Evolutionary conservation across 2,888 invertebrate species (phyloP).

Genomic region (Drosophila formosana): DNA sequence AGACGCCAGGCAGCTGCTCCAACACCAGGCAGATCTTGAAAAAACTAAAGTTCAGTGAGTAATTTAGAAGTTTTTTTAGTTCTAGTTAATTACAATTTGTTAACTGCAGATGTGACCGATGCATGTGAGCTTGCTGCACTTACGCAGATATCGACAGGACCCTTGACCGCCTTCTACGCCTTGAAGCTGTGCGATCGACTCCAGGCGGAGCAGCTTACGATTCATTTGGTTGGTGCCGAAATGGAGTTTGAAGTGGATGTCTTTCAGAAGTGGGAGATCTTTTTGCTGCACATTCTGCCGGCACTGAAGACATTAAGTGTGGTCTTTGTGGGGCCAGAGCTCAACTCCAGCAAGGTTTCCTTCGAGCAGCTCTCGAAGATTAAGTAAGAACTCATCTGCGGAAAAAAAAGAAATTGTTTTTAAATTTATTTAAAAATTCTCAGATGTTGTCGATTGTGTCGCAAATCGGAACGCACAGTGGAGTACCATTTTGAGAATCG

Average conservation of each 20-base stretch:
- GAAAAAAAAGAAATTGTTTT: not conserved
- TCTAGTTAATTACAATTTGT: not conserved
- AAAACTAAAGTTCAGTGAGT: slow-evolving; percentile 75
- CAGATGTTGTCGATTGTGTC: slow-evolving; percentile 87
- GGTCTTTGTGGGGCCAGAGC: slow-evolving; percentile 89
- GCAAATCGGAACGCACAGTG: slow-evolving; percentile 86
- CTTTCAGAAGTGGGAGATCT: slow-evolving; percentile 90
- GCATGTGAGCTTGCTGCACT: slow-evolving; percentile 88
- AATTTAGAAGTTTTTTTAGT: not conserved
- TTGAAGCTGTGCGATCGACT: slow-evolving; percentile 84
- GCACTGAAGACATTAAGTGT: slow-evolving; percentile 86
- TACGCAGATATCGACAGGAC: slow-evolving; percentile 89
- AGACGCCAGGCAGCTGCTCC: slow-evolving; percentile 70
- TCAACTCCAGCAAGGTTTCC: slow-evolving; percentile 87
- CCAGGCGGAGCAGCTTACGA: slow-evolving; percentile 68
- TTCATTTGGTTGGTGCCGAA: slow-evolving; percentile 87
- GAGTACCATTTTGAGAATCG: slow-evolving; percentile 86
- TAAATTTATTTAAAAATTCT: not conserved
- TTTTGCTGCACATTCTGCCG: slow-evolving; percentile 89
- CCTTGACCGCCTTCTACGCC: slow-evolving; percentile 88
- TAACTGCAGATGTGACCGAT: slow-evolving; percentile 84
- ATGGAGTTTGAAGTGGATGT: slow-evolving; percentile 90
- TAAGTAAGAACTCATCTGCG: slow-evolving; percentile 83
- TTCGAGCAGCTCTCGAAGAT: slow-evolving; percentile 87
- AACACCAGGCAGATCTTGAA: slow-evolving; percentile 78